phyloP scores from a whole-genome alignment of 1,140 invertebrate genomes.

The Drosophila serrata region DNA sequence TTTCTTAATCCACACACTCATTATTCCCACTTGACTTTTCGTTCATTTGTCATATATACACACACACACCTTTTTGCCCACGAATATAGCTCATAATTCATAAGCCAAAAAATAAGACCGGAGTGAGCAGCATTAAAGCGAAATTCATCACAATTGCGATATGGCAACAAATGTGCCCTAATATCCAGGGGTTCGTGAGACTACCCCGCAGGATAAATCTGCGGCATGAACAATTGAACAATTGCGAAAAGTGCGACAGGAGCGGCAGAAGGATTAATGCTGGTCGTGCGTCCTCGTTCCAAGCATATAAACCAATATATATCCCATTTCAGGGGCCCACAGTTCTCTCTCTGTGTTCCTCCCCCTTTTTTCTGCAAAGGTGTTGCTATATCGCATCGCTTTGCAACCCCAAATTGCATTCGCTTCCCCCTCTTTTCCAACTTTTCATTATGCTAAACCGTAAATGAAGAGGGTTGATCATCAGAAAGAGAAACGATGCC shows the following conservation, averaged over 20 bases:
- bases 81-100: constrained; percentile 67
- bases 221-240: constrained; percentile 75
- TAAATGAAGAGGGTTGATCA: constrained; percentile 81
- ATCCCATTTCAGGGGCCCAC: constrained; percentile 32
- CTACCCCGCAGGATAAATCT: constrained; percentile 38
- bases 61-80: constrained; percentile 45
- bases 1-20: not conserved
- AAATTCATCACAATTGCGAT: constrained; percentile 69
- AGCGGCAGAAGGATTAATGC: constrained; percentile 80
- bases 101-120: constrained; percentile 12
- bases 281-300: constrained; percentile 57
- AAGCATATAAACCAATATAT: constrained; percentile 18
- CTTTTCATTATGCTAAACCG: constrained; percentile 82
- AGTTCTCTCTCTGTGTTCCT: constrained; percentile 2
- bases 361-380: constrained; percentile 48
- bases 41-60: constrained; percentile 29
- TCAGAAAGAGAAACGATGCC: constrained; percentile 30
- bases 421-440: constrained; percentile 56
- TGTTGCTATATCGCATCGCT: constrained; percentile 46
- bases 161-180: constrained; percentile 69
- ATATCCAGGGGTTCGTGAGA: constrained; percentile 35
- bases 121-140: constrained; percentile 6
- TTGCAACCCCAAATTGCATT: constrained; percentile 83
- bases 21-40: constrained; percentile 65
- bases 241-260: constrained; percentile 62